Conservation (phyloP, 2,888 invertebrate species). For the Cinara cedri region DNA sequence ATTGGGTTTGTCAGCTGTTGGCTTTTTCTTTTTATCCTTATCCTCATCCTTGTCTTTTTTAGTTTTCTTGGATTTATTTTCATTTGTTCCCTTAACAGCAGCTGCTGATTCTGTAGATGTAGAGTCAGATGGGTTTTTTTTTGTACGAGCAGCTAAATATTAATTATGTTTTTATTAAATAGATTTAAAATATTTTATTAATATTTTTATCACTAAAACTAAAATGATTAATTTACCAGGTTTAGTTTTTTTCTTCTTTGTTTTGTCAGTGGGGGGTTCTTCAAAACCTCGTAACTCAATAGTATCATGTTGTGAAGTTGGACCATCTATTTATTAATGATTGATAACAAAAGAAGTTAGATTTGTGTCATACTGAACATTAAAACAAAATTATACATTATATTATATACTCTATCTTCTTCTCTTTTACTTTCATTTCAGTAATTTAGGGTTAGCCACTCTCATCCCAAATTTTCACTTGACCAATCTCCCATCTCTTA, state of each 20-base stretch:
- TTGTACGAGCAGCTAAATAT: conserved; percentile 46
- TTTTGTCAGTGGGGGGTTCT: conserved; percentile 63
- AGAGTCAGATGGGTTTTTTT: conserved; percentile 50
- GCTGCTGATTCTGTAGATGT: conserved; percentile 8
- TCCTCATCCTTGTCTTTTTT: conserved; percentile 53
- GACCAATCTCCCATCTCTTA: too few species aligned
- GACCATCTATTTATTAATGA: conserved; percentile 75
- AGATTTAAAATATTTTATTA: not conserved
- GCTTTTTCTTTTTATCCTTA: conserved; percentile 49
- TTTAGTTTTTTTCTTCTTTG: conserved; percentile 46
- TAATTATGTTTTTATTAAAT: not conserved
- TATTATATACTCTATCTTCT: too few species aligned
- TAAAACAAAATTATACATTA: not conserved
- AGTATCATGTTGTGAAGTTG: conserved; percentile 87
- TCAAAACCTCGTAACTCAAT: conserved; percentile 94
- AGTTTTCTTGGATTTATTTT: conserved; percentile 40
- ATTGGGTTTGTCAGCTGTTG: conserved; percentile 27
- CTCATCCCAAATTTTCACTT: too few species aligned
- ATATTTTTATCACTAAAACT: not conserved
- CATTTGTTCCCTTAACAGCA: conserved; percentile 39
- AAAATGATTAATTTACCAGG: conserved; percentile 14
- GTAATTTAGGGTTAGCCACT: too few species aligned
- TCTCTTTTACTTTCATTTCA: not conserved
- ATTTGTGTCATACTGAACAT: not conserved
- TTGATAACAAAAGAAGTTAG: not conserved